These are phyloP conservation scores for Dastarcus helophoroides DNA, from an alignment of 2,888 invertebrate species.

Conservation along the genomic window DNA sequence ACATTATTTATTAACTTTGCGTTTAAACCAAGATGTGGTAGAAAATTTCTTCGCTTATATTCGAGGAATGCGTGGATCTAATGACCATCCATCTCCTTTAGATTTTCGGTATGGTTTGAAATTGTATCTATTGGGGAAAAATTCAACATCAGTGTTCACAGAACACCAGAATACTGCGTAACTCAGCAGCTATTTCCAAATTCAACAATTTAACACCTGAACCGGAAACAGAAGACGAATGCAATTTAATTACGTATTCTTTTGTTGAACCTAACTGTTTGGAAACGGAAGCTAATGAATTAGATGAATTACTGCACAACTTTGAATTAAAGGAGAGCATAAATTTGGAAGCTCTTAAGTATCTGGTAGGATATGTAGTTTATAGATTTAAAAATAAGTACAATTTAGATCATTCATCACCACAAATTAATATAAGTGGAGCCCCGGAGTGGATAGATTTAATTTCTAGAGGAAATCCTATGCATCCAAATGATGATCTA, in stretches of 20 bases:
- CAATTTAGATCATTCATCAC: too few relatives aligned
- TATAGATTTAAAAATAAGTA: conserved; percentile 13
- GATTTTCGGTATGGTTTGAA: conserved; percentile 16
- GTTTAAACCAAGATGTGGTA: conserved; percentile 16
- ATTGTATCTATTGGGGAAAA: conserved; percentile 20
- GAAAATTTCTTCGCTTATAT: conserved; percentile 22
- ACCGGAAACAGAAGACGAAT: too few relatives aligned
- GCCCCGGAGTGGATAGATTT: too few relatives aligned
- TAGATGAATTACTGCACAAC: conserved; percentile 2
- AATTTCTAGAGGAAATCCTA: too few relatives aligned
- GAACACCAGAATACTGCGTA: conserved; percentile 8
- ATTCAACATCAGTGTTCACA: conserved; percentile 16
- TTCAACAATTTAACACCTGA: too few relatives aligned
- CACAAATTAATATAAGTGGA: too few relatives aligned
- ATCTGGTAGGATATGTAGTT: conserved; percentile 11
- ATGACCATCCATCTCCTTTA: conserved; percentile 19
- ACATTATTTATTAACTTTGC: conserved; percentile 15
- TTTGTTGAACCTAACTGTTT: conserved; percentile 8
- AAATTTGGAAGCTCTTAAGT: conserved; percentile 8
- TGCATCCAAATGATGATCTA: too few relatives aligned
- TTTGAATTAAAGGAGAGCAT: conserved; percentile 10
- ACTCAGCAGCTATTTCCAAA: too few relatives aligned
- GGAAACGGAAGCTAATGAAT: neutral
- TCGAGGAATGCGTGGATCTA: conserved; percentile 17
- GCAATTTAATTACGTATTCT: conserved; percentile 1